A percentile compares a stretch with the other conserved stretches of the same genome.
These are phyloP conservation scores for Otolemur garnettii DNA, from an alignment of 2,113 vertebrate genomes.

Conservation along the genomic window DNA sequence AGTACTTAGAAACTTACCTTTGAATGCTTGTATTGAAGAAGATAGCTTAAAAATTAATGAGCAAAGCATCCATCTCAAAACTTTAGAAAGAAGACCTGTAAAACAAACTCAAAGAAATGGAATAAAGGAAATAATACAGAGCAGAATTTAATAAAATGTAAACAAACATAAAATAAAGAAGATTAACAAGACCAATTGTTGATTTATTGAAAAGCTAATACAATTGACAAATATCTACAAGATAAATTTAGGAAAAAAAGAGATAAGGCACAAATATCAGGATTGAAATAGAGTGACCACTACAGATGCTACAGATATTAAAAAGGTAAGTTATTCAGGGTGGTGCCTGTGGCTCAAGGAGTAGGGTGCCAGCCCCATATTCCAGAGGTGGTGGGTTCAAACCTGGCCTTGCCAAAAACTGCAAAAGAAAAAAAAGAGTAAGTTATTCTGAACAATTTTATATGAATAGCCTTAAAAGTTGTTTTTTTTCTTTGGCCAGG, in stretches of 20 bases:
- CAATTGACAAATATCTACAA: slow-evolving; percentile 14
- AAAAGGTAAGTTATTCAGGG: slow-evolving; percentile 38
- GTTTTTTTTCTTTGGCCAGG: no score
- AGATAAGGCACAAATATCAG: background rate
- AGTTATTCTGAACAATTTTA: slow-evolving; percentile 42
- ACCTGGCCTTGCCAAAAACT: no score
- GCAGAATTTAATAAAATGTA: slow-evolving; percentile 57
- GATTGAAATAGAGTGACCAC: background rate
- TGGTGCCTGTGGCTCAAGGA: no score
- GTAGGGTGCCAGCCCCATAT: no score
- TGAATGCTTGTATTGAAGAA: background rate
- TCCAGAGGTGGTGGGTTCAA: no score
- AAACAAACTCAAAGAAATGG: background rate
- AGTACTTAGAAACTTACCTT: slow-evolving; percentile 40
- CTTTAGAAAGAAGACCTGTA: background rate
- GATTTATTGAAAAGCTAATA: slow-evolving; percentile 26
- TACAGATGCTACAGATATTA: background rate
- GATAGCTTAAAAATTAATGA: slow-evolving; percentile 60
- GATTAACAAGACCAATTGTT: background rate
- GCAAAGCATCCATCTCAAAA: slow-evolving; percentile 34
- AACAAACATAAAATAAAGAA: slow-evolving; percentile 29
- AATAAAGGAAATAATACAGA: slow-evolving; percentile 37
- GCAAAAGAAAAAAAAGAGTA: background rate
- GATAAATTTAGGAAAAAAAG: background rate
- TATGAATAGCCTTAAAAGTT: slow-evolving; percentile 58